Evolutionary conservation across 2,797 vertebrate genomes (phyloP), one percentile per base, ranked within the genome.

Genomic region (Falco berigora): DNA sequence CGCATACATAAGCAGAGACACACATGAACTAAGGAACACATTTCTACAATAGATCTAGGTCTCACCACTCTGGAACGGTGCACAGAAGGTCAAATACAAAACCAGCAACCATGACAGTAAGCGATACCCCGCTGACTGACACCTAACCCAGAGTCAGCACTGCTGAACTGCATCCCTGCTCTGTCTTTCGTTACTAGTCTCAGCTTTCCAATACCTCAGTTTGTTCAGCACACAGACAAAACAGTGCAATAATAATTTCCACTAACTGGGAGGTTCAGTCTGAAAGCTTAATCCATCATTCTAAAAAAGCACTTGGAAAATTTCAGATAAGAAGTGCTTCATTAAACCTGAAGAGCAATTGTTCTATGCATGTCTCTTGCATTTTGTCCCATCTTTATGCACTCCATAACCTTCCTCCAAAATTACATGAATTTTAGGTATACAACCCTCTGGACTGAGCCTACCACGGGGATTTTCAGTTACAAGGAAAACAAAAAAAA

Each of bases 241-340:
- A 9, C n/a, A 67, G 47, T 6, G 30, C 36, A 89, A 85, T 40
- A 94, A 84, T 69, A 94, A 78, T 90, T 91, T 82, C 61, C 25
- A 56, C 69, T 93, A 79, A 92, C 86, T 93, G 80, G 68, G 64
- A 91, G 53, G 17, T 58, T 86, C 63, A 52, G 53, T 47, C 63
- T 94, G 92, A 96, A 93, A 95, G 84, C 75, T 93, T 84, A 95
- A 96, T 92, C 81, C 75, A 94, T 88, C 89, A 89, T 71, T 89
- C 50, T 78, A 82, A 74, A 86, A 85, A 78, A 78, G 50, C 56
- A 67, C 81, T 73, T 11, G 6, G 74, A 96, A 94, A 95, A 72
- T 58, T 93, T 90, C 71, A 85, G 53, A 24, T 71, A 83, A 68
- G 85, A 63, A 92, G 61, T 63, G 75, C 72, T 77, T 95, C 87